Evolutionary conservation across 2,888 invertebrate species (phyloP), one percentile per base, ranked within the genome.

Genomic region (Yponomeuta plumbellus): DNA sequence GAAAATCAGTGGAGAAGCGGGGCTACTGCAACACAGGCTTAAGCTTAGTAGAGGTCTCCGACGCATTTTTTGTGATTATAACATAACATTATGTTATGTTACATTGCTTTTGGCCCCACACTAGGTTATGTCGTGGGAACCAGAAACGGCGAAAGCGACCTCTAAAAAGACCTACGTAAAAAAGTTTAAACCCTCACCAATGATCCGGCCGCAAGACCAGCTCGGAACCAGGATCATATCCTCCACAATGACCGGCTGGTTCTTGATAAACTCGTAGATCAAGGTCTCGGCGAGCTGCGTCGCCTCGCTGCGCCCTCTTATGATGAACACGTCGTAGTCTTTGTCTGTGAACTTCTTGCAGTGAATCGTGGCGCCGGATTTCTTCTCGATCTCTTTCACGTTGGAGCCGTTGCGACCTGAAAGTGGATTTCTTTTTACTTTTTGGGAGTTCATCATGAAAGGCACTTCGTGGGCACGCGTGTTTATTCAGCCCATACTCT

Each of bases 381-480:
- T 93, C 66, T 93, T 92, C 80, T 97, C 95, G 69, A 98, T 93
- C 67, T 93, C 91, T 80, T 95, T 95, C 64, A 97, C 93, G 75
- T 94, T 94, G n/a, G 92, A 86, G 8, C 97, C 97, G 73, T 93
- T 93, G 72, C 96, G 92, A 56, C 97, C 92, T 92, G 72, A 11
- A 69, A 68, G 23, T 13, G 1, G 34, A 34, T 34, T 3, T 34
- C 8, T 6, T 34, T 34, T 34, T 34, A 0, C 8, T 34, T 34
- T 8, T 34, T 34, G 34, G 4, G 1, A 34, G 8, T 34, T 34
- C 34, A 34, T n/a, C n/a, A n/a, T n/a, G n/a, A n/a, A n/a, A n/a
- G n/a, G n/a, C n/a, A n/a, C n/a, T n/a, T n/a, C n/a, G n/a, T n/a
- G n/a, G n/a, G n/a, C n/a, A n/a, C n/a, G n/a, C n/a, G n/a, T n/a